Evolutionary conservation across 2,113 vertebrate genomes (phyloP).

Genomic region (Solea senegalensis): DNA sequence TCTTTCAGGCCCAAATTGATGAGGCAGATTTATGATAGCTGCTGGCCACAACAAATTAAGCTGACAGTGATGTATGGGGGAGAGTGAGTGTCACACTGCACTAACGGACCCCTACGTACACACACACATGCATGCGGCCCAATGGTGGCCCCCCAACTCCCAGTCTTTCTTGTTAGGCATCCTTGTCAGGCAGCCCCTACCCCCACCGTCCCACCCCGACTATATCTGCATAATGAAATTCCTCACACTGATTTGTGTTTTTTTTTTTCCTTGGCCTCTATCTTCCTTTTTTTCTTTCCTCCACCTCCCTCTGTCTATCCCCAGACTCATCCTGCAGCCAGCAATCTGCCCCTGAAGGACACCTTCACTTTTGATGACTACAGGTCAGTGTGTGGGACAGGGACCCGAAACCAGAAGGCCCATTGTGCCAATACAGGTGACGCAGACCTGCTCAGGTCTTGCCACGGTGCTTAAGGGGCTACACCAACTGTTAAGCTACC

Average conservation of each 20-base stretch:
- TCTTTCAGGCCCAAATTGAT: constrained; percentile 86
- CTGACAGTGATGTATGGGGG: constrained; percentile 96
- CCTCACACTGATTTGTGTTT: constrained; percentile 85
- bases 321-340: constrained; percentile 96
- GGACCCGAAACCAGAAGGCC: too few species aligned
- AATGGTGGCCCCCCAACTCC: constrained; percentile 83
- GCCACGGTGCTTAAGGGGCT: too few species aligned
- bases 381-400: constrained; percentile 86
- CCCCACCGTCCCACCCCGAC: constrained; percentile 15
- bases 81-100: constrained; percentile 86
- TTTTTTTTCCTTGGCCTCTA: constrained; percentile 44
- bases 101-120: constrained; percentile 77
- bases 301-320: constrained; percentile 62
- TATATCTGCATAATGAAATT: constrained; percentile 87
- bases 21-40: constrained; percentile 95
- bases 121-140: constrained; percentile 50
- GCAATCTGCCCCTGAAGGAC: constrained; percentile 97
- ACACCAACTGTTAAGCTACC: too few species aligned
- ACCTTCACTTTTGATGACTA: constrained; percentile 98
- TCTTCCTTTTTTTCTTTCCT: constrained; percentile 61
- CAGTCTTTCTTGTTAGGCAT: constrained; percentile 91
- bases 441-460: too few species aligned
- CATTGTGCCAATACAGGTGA: too few species aligned
- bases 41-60: constrained; percentile 97
- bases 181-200: constrained; percentile 83